A percentile compares a stretch with the other conserved stretches of the same genome.
phyloP scores from a whole-genome alignment of 2,113 vertebrate species.

The Rhynchopsitta pachyrhyncha region DNA sequence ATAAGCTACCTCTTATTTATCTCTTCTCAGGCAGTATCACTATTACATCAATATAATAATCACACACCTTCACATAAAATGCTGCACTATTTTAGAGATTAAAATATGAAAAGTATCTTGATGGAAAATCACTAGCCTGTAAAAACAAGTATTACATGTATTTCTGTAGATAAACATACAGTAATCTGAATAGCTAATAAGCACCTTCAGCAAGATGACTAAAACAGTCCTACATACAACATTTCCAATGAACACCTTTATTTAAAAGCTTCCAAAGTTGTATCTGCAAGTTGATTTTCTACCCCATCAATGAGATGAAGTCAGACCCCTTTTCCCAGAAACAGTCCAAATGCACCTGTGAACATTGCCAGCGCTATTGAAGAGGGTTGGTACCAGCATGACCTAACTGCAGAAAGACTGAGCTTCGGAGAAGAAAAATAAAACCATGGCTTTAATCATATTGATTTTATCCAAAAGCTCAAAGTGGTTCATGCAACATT shows the following conservation, averaged over 20 bases:
- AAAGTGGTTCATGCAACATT: constrained; percentile 3
- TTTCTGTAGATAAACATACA: not conserved
- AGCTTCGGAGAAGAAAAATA: not conserved
- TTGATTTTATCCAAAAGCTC: not conserved
- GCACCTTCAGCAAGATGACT: not conserved
- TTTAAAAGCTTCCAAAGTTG: not conserved
- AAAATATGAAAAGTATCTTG: not conserved
- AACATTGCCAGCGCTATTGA: not conserved
- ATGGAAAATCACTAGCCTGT: not conserved
- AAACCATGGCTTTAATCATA: not conserved
- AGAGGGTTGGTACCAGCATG: not conserved
- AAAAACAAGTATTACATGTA: not conserved
- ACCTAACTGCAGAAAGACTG: not conserved
- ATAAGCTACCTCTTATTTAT: not conserved
- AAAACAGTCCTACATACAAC: not conserved
- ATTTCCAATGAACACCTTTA: not conserved
- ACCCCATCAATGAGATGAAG: not conserved
- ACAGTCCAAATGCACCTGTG: not conserved
- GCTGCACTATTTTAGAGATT: not conserved
- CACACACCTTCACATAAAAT: not conserved
- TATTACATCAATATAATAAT: not conserved
- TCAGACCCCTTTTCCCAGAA: not conserved
- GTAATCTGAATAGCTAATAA: not conserved
- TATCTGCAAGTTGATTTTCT: not conserved
- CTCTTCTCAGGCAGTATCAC: not conserved